Evolutionary conservation across 2,888 invertebrate species (phyloP), one percentile per base, ranked within the genome.

Genomic region (Micoletzkya japonica): DNA sequence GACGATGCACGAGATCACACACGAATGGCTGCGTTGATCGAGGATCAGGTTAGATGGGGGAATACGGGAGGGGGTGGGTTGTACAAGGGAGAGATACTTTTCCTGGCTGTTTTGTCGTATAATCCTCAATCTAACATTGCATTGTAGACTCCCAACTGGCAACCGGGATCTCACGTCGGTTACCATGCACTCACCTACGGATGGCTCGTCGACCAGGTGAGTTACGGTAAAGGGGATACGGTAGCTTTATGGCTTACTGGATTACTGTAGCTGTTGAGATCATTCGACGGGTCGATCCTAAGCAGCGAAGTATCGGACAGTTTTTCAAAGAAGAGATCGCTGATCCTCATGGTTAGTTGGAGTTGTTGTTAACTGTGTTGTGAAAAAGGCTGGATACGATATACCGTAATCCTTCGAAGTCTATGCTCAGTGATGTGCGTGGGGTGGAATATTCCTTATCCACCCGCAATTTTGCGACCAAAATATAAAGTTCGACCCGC

Each of bases 111-210:
- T 37, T 59, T 26, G 20, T 4, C 30, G 28, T 30, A n/a, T n/a
- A n/a, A n/a, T n/a, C n/a, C n/a, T n/a, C n/a, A n/a, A n/a, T n/a
- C n/a, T n/a, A n/a, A n/a, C n/a, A 44, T 28, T 34, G 2, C 14
- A 39, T 61, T 66, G 4, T 84, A 85, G 69, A 74, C 58, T 44
- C 82, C 83, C 2, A 78, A 80, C 69, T 84, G 84, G 84, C 70
- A 70, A 32, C 84, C 81, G 1, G 82, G 83, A 20, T 70, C 74
- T 14, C 73, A 80, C 20, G 77, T 81, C 68, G 87, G 87, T 26
- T 87, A 88, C 77, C 88, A 88, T 77, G 86, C 83, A 3, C 72
- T 87, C 10, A 87, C 87, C 24, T 85, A 83, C 72, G 88, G 87
- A n/a, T 83, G 87, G 79, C 86, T 86, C 54, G 82, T 85, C n/a